These are phyloP conservation scores for Morus bassanus DNA, from an alignment of 2,797 vertebrate genomes.

Conservation along the genomic window DNA sequence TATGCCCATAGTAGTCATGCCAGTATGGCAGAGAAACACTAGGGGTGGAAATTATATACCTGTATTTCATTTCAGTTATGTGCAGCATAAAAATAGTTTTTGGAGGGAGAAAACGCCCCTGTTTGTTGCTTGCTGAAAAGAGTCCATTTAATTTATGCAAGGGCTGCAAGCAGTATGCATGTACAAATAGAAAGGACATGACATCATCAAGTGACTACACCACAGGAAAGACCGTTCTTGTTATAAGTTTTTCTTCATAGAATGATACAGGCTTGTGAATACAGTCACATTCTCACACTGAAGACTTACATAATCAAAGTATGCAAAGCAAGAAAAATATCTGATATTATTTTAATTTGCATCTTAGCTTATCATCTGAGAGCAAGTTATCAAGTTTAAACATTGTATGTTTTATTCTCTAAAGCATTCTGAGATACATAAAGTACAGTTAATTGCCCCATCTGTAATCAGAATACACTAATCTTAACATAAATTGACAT, in stretches of 20 bases:
- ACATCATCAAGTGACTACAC: not conserved
- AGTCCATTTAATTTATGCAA: not conserved
- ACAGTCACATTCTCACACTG: not conserved
- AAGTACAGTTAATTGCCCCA: not conserved
- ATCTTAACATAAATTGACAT: not conserved
- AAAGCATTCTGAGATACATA: not conserved
- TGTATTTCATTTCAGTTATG: not conserved
- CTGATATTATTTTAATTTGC: not conserved
- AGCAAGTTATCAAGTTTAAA: not conserved
- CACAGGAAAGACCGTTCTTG: not conserved
- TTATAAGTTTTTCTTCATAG: not conserved
- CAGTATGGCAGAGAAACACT: not conserved
- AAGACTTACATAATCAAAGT: not conserved
- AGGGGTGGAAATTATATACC: not conserved
- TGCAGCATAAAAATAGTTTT: not conserved
- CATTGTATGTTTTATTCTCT: not conserved
- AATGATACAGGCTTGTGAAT: not conserved
- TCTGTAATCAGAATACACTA: not conserved
- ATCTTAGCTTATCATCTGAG: not conserved
- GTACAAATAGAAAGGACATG: not conserved
- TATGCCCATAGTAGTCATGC: not conserved
- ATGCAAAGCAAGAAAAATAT: not conserved
- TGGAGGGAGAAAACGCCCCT: fast-evolving
- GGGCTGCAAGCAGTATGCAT: not conserved
- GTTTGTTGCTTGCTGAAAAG: not conserved